Evolutionary conservation across 2,888 invertebrate species (phyloP).

Genomic region (Stratiomys singularior): DNA sequence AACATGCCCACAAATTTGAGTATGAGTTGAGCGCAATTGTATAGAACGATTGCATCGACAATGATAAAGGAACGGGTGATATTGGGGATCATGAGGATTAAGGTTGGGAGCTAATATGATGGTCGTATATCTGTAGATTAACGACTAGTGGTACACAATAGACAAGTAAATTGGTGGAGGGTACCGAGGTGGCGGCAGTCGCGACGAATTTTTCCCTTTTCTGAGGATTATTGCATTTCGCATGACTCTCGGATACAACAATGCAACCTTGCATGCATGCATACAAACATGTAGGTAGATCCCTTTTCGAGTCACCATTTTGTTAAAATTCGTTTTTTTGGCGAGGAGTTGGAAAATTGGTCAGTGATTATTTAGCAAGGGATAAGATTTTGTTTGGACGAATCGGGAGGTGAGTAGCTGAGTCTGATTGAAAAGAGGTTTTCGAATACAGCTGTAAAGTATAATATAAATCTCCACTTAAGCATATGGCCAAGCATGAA

Average conservation of each 20-base stretch:
- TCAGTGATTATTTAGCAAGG: neutral
- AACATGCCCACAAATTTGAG: neutral
- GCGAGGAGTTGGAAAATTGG: neutral
- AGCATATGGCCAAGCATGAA: too few relatives aligned
- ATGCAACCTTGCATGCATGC: neutral
- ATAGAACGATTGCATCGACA: neutral
- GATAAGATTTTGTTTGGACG: neutral
- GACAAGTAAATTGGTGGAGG: neutral
- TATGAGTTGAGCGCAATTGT: neutral
- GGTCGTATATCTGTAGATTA: slow-evolving; percentile 1
- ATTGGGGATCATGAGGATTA: slow-evolving; percentile 2
- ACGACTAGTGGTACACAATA: neutral
- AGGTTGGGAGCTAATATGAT: neutral
- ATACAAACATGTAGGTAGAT: too few relatives aligned
- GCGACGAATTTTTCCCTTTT: slow-evolving; percentile 20
- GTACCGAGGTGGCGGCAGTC: neutral
- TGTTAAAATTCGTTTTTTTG: neutral
- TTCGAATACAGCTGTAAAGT: neutral
- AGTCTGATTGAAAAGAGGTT: neutral
- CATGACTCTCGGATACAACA: neutral
- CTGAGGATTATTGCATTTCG: slow-evolving; percentile 5
- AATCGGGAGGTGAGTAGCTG: neutral
- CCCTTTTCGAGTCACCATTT: slow-evolving; percentile 11
- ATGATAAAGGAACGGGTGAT: neutral
- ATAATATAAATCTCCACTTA: too few relatives aligned